Evolutionary conservation across 2,113 vertebrate genomes (phyloP), one percentile per base, ranked within the genome.

Genomic region (Pavo muticus): DNA sequence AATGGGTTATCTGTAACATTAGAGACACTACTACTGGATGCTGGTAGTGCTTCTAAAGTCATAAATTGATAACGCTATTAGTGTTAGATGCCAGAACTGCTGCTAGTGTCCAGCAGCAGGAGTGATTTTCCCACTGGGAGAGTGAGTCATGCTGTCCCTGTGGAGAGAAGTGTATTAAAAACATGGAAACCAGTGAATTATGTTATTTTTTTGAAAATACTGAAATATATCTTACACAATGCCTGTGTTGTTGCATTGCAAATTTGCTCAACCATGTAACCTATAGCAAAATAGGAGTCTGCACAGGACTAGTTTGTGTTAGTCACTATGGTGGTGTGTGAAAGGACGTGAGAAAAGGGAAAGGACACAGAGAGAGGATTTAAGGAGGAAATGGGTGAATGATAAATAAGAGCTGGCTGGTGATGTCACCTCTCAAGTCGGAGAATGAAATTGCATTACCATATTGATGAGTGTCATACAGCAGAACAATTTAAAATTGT

Each of bases 21-120:
- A 88, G 61, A 92, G 61, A 61, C 13, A 8, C 75, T 91, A 72
- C 87, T 95, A 17, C 74, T 88, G 65, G 87, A 90, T 96, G 84
- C 86, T 92, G 67, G 72, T 95, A 74, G 90, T 86, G 76, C 89
- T 95, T 95, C 90, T 90, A 35, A 69, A 90, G 52, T 94, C 90
- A 91, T 94, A 96, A 96, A 93, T 93, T 93, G 91, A 63, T 97
- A 97, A 95, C 95, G 78, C 81, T 88, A 12, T 95, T 96, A 94
- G 90, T 88, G 72, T 92, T 96, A 81, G 81, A 90, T 93, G 78
- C 91, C 63, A 76, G 94, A 97, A 78, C 79, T 88, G 70, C 90
- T 93, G 57, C 82, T 87, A 64, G 29, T 87, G 94, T 95, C 79
- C 95, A 94, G 79, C 42, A 65, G 47, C 65, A 94, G 87, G 86